Percentiles rank a stretch among this genome's conserved stretches.
Conservation (phyloP, 2,888 invertebrate genomes). For the Scaptomyza reducta region DNA sequence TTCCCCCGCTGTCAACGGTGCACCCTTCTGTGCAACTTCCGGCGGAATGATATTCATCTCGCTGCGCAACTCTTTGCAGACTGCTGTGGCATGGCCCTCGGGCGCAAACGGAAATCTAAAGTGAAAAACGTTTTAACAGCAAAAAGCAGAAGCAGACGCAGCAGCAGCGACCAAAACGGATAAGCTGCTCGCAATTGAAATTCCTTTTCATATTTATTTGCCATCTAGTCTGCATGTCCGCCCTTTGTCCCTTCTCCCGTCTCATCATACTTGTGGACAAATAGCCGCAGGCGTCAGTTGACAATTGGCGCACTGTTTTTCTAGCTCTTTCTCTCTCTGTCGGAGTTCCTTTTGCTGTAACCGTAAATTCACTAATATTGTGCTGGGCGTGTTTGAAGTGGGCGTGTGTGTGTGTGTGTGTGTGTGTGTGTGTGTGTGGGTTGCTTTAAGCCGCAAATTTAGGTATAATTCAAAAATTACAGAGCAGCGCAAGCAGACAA, state of each 20-base stretch:
- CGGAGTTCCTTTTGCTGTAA: neutral
- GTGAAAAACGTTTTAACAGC: conserved; percentile 80
- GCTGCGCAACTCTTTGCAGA: conserved; percentile 18
- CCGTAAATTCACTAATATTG: conserved; percentile 30
- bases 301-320: conserved; percentile 61
- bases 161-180: conserved; percentile 14
- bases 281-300: conserved; percentile 75
- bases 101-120: conserved; percentile 73
- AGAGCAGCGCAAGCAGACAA: conserved; percentile 58
- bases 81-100: conserved; percentile 37
- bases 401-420: conserved; percentile 17
- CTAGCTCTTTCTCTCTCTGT: neutral
- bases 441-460: conserved; percentile 61
- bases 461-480: conserved; percentile 80
- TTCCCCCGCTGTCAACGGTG: neutral
- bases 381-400: conserved; percentile 14
- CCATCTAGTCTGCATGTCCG: conserved; percentile 16
- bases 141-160: conserved; percentile 22
- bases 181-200: conserved; percentile 66
- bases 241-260: neutral
- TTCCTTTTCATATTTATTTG: conserved; percentile 51
- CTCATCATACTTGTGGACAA: conserved; percentile 20
- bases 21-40: conserved; percentile 63
- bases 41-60: conserved; percentile 71
- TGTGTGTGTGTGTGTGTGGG: conserved; percentile 22